Conservation (phyloP, 1,140 invertebrate genomes). For the Drosophila triauraria region DNA sequence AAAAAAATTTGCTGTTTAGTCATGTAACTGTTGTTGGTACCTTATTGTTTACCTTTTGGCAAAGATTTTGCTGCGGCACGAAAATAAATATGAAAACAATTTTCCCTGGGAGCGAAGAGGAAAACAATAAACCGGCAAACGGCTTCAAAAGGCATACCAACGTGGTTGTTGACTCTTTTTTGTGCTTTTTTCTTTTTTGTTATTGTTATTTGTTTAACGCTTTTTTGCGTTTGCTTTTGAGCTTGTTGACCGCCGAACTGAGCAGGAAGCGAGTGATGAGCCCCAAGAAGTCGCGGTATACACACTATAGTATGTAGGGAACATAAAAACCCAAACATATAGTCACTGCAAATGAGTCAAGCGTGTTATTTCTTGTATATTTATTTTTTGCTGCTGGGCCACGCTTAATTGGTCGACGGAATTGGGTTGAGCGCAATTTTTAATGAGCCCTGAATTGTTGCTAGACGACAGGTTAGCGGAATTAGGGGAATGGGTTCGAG, state of each 20-base stretch:
- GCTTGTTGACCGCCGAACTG: constrained; percentile 41
- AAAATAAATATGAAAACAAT: constrained; percentile 66
- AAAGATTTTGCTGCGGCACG: constrained; percentile 31
- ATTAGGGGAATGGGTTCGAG: background rate
- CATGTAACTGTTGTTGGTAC: constrained; percentile 61
- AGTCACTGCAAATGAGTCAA: constrained; percentile 62
- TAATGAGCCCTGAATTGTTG: constrained; percentile 63
- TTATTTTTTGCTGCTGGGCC: constrained; percentile 40
- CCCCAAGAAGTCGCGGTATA: constrained; percentile 22
- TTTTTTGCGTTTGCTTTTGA: constrained; percentile 49
- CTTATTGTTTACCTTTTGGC: constrained; percentile 47
- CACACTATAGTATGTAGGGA: constrained; percentile 4
- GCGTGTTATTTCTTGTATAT: constrained; percentile 42
- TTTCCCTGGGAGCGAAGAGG: constrained; percentile 49
- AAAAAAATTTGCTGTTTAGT: constrained; percentile 17
- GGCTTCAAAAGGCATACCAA: constrained; percentile 72
- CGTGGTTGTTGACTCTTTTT: constrained; percentile 78
- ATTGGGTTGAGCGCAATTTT: constrained; percentile 70
- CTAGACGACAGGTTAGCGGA: constrained; percentile 7
- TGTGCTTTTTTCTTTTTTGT: constrained; percentile 20
- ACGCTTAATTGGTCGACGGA: constrained; percentile 72
- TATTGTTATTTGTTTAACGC: constrained; percentile 54
- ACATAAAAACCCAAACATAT: constrained; percentile 14
- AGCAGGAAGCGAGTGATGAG: constrained; percentile 36
- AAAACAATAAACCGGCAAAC: constrained; percentile 51